These are phyloP conservation scores for Volucella inflata DNA, from an alignment of 2,888 invertebrate species.

Conservation along the genomic window DNA sequence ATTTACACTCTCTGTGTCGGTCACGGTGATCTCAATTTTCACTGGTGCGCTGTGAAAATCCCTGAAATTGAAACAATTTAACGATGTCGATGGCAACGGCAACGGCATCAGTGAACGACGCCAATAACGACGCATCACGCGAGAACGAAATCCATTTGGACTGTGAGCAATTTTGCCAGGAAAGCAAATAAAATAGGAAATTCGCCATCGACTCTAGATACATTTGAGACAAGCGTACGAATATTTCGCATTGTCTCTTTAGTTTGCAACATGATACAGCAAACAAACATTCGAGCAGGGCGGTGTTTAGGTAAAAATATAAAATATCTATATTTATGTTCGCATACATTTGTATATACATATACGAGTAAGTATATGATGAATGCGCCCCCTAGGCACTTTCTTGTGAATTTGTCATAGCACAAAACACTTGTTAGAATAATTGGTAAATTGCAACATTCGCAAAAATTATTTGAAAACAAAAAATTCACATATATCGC, in stretches of 20 bases:
- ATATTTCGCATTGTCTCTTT: slow-evolving; percentile 48
- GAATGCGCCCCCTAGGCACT: slow-evolving; percentile 27
- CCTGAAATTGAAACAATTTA: slow-evolving; percentile 72
- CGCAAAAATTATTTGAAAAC: slow-evolving; percentile 5
- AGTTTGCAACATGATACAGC: slow-evolving; percentile 60
- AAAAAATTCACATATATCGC: neutral
- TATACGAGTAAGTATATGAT: slow-evolving; percentile 18
- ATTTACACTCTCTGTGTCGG: slow-evolving; percentile 42
- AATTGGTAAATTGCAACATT: neutral
- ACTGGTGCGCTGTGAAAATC: slow-evolving; percentile 63
- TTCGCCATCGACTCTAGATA: slow-evolving; percentile 42
- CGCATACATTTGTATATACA: neutral
- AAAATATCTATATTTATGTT: too few relatives aligned
- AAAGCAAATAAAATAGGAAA: slow-evolving; percentile 65
- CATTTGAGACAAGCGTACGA: slow-evolving; percentile 43
- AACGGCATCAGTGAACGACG: slow-evolving; percentile 3
- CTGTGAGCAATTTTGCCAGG: slow-evolving; percentile 48
- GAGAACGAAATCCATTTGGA: slow-evolving; percentile 35
- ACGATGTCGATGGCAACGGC: slow-evolving; percentile 31
- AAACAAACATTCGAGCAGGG: slow-evolving; percentile 40
- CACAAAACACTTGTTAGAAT: neutral
- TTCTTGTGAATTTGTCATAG: slow-evolving; percentile 31
- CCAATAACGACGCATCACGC: neutral
- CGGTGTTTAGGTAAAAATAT: neutral
- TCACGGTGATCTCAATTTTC: slow-evolving; percentile 72